Base-by-base conservation (phyloP, 2,888 invertebrate genomes). In the Taenaris catops region DNA sequence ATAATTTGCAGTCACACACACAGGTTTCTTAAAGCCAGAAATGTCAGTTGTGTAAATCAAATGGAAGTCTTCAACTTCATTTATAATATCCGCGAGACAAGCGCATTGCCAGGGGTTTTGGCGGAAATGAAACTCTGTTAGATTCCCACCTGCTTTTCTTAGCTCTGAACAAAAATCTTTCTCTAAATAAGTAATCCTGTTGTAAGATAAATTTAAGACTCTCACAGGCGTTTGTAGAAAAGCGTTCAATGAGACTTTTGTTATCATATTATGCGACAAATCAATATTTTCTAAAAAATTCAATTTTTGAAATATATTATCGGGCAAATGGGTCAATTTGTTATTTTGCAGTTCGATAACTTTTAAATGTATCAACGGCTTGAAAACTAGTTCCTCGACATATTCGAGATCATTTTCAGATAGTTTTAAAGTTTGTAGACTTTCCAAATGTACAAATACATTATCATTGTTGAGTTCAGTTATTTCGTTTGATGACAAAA, bases 21-120 rank as follows among this genome's bases (percentile, higher is more conserved):
- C 72, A n/a, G 64, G 60, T 1, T 61, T 45, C 8, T 46, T 43
- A 0, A 80, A 83, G 27, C 67, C 58, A 2, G 10, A n/a, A 3
- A n/a, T 8, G n/a, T 23, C 23, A 6, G 23, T 47, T 25, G 73
- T 78, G 33, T 83, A 80, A 8, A 49, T 47, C 9, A 81, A 59
- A 3, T 52, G 49, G 4, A 59, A 51, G n/a, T 38, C 53, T 32
- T 73, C 75, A 0, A 74, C 57, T 50, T 81, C 81, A 25, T 57
- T 60, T 1, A 80, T 18, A 9, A 78, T 38, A 16, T 79, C 67
- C 26, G 51, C 57, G 0, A 81, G 51, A 44, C 83, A 81, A 1
- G 70, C 58, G 43, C 83, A 84, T 34, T 81, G 79, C 78, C 78
- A 81, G 2, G 80, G 80, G 35, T 83, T 84, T 6, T 72, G 64